These are phyloP conservation scores for Pocillopora verrucosa DNA, from an alignment of 64 coral and sea anemone genomes.

Conservation along the genomic window DNA sequence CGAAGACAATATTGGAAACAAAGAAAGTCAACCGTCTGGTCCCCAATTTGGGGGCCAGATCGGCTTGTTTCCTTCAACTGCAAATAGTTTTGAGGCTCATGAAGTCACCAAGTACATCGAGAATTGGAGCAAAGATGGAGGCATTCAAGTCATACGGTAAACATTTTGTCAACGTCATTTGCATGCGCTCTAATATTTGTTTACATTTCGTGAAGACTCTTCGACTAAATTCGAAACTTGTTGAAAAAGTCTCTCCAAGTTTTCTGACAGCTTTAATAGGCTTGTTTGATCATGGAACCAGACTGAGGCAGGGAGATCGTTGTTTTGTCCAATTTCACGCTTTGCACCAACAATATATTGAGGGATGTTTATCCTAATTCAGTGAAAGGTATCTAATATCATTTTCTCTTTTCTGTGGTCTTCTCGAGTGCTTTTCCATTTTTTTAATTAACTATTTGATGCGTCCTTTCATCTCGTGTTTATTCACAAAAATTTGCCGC, in stretches of 20 bases:
- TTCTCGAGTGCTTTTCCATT: no score
- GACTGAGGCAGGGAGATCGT: background rate
- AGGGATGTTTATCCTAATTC: background rate
- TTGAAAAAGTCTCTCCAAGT: background rate
- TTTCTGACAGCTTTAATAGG: background rate
- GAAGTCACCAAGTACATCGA: constrained; percentile 42
- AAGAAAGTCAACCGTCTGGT: constrained; percentile 35
- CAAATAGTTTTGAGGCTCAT: constrained; percentile 13
- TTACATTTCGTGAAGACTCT: constrained; percentile 29
- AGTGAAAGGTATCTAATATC: background rate
- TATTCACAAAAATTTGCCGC: no score
- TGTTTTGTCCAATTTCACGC: constrained; percentile 20
- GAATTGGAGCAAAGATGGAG: constrained; percentile 38
- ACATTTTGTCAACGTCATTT: background rate
- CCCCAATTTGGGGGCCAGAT: constrained; percentile 37
- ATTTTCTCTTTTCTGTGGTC: background rate
- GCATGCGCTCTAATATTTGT: constrained; percentile 28
- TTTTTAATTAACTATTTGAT: no score
- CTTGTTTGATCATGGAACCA: background rate
- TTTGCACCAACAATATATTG: constrained; percentile 11
- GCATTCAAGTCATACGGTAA: constrained; percentile 36
- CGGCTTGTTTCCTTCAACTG: constrained; percentile 16
- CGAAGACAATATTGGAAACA: constrained; percentile 46
- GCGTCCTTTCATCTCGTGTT: no score
- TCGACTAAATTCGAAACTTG: constrained; percentile 9